Evolutionary conservation across 2,797 vertebrate species (phyloP).

Genomic region (Epinephelus coioides): DNA sequence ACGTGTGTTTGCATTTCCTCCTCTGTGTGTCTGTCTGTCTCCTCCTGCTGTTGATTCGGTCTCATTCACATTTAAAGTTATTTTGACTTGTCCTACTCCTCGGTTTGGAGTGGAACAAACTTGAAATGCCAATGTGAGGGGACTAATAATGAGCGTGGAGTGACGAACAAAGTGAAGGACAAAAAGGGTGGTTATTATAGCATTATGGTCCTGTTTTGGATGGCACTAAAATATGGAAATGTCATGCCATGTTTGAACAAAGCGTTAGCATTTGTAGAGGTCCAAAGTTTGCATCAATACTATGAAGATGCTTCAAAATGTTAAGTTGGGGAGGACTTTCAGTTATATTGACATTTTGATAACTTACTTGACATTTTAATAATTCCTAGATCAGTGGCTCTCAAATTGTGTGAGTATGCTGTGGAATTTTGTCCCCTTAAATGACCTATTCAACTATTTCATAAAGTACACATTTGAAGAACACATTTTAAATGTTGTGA

Average conservation of each 20-base stretch:
- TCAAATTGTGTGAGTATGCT: too few relatives aligned
- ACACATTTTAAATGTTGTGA: too few relatives aligned
- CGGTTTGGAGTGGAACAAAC: conserved; percentile 8
- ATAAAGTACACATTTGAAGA: too few relatives aligned
- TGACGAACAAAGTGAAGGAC: neutral
- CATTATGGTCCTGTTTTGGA: neutral
- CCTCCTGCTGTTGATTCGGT: conserved; percentile 16
- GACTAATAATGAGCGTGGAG: neutral
- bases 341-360: neutral
- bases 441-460: too few relatives aligned
- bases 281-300: neutral
- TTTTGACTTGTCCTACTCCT: conserved; percentile 20
- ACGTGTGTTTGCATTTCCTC: conserved; percentile 53
- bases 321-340: neutral
- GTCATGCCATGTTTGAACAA: neutral
- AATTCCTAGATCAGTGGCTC: neutral
- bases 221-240: conserved; percentile 1
- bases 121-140: neutral
- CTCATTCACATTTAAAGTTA: conserved; percentile 34
- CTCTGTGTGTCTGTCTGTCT: conserved; percentile 12
- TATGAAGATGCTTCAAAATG: neutral
- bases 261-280: neutral
- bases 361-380: neutral
- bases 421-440: too few relatives aligned
- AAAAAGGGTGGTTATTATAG: neutral